Percentiles rank a stretch among this genome's conserved stretches.
Evolutionary conservation across 2,113 vertebrate genomes (phyloP).

Genomic region (Chaetura pelagica): DNA sequence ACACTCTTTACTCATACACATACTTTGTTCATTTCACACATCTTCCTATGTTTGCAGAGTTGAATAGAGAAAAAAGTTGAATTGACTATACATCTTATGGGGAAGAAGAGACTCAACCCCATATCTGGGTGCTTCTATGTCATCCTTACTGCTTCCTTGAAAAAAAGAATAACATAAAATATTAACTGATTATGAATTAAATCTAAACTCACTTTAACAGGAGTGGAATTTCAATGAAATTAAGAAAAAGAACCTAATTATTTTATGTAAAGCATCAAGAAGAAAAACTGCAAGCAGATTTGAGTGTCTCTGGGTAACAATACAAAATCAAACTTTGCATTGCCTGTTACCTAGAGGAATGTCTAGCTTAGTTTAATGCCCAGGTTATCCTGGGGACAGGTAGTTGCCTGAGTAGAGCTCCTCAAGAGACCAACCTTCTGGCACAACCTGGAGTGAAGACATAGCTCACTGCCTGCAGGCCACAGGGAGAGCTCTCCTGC

Average conservation of each 20-base stretch:
- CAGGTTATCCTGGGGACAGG: background rate
- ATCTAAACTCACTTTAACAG: background rate
- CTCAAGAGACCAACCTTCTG: background rate
- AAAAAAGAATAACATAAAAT: background rate
- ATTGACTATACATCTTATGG: background rate
- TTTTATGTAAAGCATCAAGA: background rate
- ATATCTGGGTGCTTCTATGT: background rate
- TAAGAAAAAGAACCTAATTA: background rate
- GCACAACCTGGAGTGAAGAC: rapidly evolving
- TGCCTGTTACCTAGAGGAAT: background rate
- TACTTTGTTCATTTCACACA: constrained; percentile 71
- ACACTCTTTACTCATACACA: constrained; percentile 71
- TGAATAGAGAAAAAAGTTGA: constrained; percentile 27
- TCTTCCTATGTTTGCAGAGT: constrained; percentile 67
- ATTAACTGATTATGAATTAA: background rate
- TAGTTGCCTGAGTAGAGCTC: background rate
- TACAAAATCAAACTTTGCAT: background rate
- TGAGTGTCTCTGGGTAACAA: background rate
- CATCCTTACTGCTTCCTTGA: background rate
- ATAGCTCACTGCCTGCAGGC: background rate
- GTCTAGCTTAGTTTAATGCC: background rate
- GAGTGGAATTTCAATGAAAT: background rate
- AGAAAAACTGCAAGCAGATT: background rate
- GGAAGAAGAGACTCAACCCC: background rate
- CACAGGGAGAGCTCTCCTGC: background rate